Evolutionary conservation across 2,888 invertebrate species (phyloP).

Genomic region (Ptilodon capucinus): DNA sequence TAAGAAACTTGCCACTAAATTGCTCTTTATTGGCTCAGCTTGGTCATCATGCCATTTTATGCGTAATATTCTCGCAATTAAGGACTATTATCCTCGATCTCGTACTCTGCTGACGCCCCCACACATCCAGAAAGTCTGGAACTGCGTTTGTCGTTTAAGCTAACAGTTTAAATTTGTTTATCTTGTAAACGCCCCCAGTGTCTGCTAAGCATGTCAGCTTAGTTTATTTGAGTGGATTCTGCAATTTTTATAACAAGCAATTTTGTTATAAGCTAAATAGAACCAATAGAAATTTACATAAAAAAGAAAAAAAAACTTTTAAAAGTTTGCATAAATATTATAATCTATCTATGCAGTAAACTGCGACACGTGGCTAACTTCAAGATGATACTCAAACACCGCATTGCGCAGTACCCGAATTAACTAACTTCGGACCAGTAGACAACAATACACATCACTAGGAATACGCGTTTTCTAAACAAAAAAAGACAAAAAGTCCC

Average conservation of each 20-base stretch:
- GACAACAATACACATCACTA: conserved; percentile 38
- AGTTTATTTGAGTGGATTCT: too few relatives aligned
- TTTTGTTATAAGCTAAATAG: too few relatives aligned
- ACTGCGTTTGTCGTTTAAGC: neutral
- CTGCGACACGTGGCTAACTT: conserved; percentile 38
- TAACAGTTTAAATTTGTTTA: neutral
- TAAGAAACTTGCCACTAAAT: neutral
- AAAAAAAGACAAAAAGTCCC: conserved; percentile 20
- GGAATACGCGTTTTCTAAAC: conserved; percentile 23
- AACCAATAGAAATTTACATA: neutral
- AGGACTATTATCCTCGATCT: neutral
- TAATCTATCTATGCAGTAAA: conserved; percentile 33
- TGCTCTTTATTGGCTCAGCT: neutral
- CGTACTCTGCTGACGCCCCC: neutral
- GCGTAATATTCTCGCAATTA: neutral
- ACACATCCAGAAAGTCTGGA: neutral
- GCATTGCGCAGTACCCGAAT: conserved; percentile 58
- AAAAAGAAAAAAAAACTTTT: neutral
- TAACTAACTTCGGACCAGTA: conserved; percentile 48
- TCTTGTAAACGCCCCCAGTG: neutral
- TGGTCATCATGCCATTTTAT: neutral
- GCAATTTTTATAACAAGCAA: too few relatives aligned
- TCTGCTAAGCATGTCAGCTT: neutral
- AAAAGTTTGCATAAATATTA: neutral
- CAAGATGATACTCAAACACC: conserved; percentile 45